These are phyloP conservation scores for Pterocles orientalis DNA, from an alignment of 2,113 vertebrate species.

Conservation along the genomic window DNA sequence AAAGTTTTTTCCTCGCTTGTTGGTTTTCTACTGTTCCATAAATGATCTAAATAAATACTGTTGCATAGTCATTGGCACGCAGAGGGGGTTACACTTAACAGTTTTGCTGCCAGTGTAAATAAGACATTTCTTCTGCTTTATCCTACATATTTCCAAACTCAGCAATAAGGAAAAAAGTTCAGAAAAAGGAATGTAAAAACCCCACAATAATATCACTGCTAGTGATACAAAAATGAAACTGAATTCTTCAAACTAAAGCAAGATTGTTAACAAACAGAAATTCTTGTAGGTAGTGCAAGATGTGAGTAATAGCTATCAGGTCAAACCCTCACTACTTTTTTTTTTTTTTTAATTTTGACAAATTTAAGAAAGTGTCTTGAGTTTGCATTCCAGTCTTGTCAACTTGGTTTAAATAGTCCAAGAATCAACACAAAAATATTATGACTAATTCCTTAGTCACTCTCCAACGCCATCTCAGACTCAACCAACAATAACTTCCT, in stretches of 20 bases:
- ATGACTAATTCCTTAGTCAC: not conserved
- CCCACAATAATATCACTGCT: not conserved
- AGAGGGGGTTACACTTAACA: too few relatives aligned
- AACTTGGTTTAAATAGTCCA: not conserved
- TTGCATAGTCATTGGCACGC: not conserved
- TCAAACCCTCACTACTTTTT: not conserved
- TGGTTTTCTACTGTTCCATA: not conserved
- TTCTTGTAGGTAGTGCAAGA: not conserved
- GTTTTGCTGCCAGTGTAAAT: not conserved
- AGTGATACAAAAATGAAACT: not conserved
- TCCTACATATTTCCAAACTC: not conserved
- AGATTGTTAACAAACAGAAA: not conserved
- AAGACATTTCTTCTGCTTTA: not conserved
- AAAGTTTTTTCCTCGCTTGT: accelerated
- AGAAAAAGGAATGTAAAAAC: not conserved
- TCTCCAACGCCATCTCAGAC: not conserved
- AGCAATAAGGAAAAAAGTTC: not conserved
- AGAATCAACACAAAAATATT: not conserved
- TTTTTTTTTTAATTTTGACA: not conserved
- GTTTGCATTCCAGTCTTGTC: not conserved
- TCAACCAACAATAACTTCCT: not conserved
- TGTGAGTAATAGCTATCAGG: not conserved
- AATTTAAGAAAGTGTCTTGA: not conserved
- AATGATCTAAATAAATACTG: not conserved
- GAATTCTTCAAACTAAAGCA: not conserved